Evolutionary conservation across 2,888 invertebrate genomes (phyloP), one percentile per base, ranked within the genome.

Genomic region (Morpho helenor): DNA sequence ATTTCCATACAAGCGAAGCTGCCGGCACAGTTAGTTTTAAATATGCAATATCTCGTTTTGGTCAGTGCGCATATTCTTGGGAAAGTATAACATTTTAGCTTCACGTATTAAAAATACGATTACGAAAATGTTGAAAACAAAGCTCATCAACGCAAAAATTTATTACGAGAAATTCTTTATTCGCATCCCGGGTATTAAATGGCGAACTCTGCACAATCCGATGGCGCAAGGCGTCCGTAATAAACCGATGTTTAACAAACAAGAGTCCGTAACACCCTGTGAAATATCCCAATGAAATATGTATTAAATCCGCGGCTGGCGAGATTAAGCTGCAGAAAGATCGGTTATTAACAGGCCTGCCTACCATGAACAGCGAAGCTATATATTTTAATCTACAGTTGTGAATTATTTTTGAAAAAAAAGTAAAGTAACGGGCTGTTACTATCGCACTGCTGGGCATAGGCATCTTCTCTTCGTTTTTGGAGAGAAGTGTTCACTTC

Each of bases 231-330:
- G 52, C 44, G 57, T 57, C 60, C 56, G 69, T 83, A 84, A 87
- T 84, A 84, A 85, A 82, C 81, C 73, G 76, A 68, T 77, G 77
- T 83, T 83, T 84, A 82, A 74, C 82, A 80, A 86, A 84, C 81
- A 82, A 77, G 68, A 49, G 71, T 76, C 74, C 75, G 79, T 78
- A 80, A 81, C 79, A 77, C 80, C 71, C 79, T 72, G 80, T 77
- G 77, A 79, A 84, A 84, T 85, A 85, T 84, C 80, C 79, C 88
- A 86, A 87, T 87, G 84, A 86, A 87, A 88, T 87, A 86, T 84
- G 87, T 87, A 87, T 88, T 87, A 87, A 86, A 85, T 79, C 81
- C 76, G 80, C 75, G 80, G 75, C 75, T 76, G 76, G 76, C 71
- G 75, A 79, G 81, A 85, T 87, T 83, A 84, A 83, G 82, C 75